A percentile compares a stretch with the other conserved stretches of the same genome.
These are phyloP conservation scores for Anableps anableps DNA, from an alignment of 2,797 vertebrate species.

Conservation along the genomic window DNA sequence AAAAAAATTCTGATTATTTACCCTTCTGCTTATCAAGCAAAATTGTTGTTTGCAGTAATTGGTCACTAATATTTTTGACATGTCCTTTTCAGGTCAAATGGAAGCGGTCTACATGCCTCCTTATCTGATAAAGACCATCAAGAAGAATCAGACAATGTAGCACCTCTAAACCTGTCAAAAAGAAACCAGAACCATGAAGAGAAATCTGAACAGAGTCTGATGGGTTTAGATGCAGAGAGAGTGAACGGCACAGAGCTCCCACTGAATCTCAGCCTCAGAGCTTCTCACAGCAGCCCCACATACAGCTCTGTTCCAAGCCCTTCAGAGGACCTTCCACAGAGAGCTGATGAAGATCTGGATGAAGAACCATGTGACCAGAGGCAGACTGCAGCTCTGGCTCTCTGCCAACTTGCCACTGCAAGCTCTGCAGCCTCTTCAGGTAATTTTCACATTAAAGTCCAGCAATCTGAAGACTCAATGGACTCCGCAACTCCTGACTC, in stretches of 20 bases:
- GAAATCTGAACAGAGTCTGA: conserved; percentile 30
- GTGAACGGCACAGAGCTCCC: conserved; percentile 82
- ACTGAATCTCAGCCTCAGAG: conserved; percentile 92
- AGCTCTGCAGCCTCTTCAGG: conserved; percentile 69
- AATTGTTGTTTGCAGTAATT: not conserved
- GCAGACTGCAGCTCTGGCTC: conserved; percentile 92
- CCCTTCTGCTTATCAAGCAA: not conserved
- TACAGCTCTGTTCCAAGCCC: conserved; percentile 13
- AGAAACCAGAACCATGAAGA: conserved; percentile 69
- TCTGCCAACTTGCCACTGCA: conserved; percentile 92
- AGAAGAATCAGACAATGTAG: conserved; percentile 61
- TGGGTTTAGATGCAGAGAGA: conserved; percentile 51
- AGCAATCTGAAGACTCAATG: conserved; percentile 15
- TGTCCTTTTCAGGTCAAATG: conserved; percentile 54
- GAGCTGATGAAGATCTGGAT: conserved; percentile 30
- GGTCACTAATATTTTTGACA: conserved; percentile 11
- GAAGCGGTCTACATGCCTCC: conserved; percentile 23
- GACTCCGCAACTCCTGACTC: conserved; percentile 7
- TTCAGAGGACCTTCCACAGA: conserved; percentile 40
- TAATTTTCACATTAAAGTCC: conserved; percentile 25
- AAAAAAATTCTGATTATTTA: not conserved
- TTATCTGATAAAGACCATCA: conserved; percentile 58
- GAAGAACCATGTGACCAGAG: conserved; percentile 90
- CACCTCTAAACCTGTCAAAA: conserved; percentile 94
- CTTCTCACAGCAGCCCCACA: conserved; percentile 59